Evolutionary conservation across 2,113 vertebrate species (phyloP).

Genomic region (Gopherus evgoodei): DNA sequence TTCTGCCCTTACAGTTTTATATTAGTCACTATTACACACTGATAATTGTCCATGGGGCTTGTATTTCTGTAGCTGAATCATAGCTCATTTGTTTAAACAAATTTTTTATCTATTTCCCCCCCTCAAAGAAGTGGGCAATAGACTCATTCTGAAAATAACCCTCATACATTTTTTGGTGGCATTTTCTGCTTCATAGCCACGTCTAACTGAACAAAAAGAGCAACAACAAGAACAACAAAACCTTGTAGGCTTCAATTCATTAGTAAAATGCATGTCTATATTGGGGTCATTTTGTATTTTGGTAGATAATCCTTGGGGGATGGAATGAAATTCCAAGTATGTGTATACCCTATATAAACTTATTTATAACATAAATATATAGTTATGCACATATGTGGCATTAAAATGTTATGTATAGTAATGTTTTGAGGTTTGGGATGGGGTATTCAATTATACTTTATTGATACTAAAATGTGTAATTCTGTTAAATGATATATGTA

Average conservation of each 20-base stretch:
- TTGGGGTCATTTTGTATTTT: constrained; percentile 5
- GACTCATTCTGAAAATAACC: background rate
- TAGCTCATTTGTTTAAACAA: background rate
- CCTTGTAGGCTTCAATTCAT: background rate
- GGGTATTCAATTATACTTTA: constrained; percentile 67
- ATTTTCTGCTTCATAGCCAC: constrained; percentile 51
- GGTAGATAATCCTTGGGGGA: constrained; percentile 44
- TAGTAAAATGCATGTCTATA: constrained; percentile 54
- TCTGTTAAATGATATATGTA: constrained; percentile 71
- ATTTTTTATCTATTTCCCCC: background rate
- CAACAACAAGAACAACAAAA: background rate
- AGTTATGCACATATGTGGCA: constrained; percentile 73
- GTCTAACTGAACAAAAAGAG: constrained; percentile 6
- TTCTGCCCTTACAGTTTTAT: constrained; percentile 56
- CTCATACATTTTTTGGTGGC: constrained; percentile 34
- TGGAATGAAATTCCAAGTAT: constrained; percentile 46
- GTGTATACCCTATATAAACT: constrained; percentile 54
- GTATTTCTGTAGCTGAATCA: constrained; percentile 21
- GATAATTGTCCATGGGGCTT: background rate
- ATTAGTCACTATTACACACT: background rate
- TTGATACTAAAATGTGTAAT: constrained; percentile 63
- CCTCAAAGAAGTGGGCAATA: background rate
- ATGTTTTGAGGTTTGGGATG: background rate
- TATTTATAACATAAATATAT: constrained; percentile 35
- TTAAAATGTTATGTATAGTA: constrained; percentile 55